Percentiles rank a stretch among this genome's conserved stretches.
Evolutionary conservation across 2,113 vertebrate species (phyloP).

Genomic region (Bujurquina vittata): DNA sequence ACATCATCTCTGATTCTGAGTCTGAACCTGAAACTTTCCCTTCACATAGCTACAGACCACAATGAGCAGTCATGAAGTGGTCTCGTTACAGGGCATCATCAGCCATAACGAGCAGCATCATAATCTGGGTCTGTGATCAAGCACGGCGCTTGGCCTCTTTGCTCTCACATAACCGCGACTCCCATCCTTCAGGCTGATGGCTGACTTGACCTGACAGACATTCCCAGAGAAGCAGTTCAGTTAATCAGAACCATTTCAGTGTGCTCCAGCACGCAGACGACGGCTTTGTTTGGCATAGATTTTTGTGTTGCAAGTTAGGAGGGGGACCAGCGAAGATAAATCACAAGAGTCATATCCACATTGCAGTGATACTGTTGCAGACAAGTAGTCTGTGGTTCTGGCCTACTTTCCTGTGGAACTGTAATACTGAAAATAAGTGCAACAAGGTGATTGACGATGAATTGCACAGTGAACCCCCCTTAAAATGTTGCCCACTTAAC

Average conservation of each 20-base stretch:
- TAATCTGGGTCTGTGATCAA: background rate
- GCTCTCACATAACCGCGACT: background rate
- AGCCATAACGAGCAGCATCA: slow-evolving; percentile 12
- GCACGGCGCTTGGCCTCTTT: background rate
- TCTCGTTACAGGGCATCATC: background rate
- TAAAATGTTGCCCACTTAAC: no score
- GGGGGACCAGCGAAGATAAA: background rate
- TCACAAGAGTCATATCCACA: background rate
- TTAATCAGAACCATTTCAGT: slow-evolving; percentile 18
- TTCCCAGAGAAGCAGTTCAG: slow-evolving; percentile 7
- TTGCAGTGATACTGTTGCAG: slow-evolving; percentile 27
- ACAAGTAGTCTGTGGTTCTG: slow-evolving; percentile 27
- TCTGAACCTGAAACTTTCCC: slow-evolving; percentile 7
- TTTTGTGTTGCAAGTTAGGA: background rate
- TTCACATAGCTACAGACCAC: background rate
- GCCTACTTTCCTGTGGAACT: slow-evolving; percentile 39
- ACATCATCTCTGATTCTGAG: background rate
- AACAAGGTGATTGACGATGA: background rate
- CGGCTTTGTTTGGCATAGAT: background rate
- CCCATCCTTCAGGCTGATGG: slow-evolving; percentile 12
- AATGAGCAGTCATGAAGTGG: background rate
- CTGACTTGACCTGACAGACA: slow-evolving; percentile 51
- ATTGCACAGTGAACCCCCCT: background rate
- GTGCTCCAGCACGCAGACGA: slow-evolving; percentile 13
- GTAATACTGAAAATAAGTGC: background rate